phyloP scores from a whole-genome alignment of 2,113 vertebrate genomes.

The Cyprinodon tularosa region DNA sequence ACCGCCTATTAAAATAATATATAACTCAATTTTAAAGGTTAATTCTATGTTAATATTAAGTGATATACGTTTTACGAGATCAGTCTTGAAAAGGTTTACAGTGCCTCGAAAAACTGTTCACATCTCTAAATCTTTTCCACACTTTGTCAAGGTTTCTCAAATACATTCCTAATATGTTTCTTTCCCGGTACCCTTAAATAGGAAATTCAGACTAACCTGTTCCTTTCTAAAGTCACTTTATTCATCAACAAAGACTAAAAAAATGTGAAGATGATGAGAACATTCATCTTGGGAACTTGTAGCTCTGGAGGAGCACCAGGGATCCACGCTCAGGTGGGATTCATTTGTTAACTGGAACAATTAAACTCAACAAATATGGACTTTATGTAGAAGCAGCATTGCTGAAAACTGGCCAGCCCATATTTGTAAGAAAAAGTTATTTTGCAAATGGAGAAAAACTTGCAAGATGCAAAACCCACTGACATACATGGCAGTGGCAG shows the following conservation, averaged over 20 bases:
- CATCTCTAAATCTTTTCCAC: background rate
- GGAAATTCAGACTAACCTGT: no score
- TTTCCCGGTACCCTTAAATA: no score
- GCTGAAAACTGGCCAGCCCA: background rate
- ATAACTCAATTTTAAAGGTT: conserved; percentile 26
- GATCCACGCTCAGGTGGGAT: no score
- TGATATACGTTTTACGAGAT: background rate
- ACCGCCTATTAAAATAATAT: conserved; percentile 33
- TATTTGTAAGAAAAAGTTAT: no score
- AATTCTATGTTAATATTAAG: conserved; percentile 21
- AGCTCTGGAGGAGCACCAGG: no score
- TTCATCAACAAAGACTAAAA: no score
- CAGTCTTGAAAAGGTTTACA: background rate
- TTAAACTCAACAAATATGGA: no score
- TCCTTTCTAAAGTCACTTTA: no score
- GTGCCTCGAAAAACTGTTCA: background rate
- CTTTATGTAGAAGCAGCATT: background rate
- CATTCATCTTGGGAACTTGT: no score
- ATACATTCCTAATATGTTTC: no score
- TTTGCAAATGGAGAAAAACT: background rate
- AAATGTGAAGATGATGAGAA: no score
- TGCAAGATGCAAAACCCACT: background rate
- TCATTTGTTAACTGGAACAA: background rate
- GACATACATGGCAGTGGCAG: background rate
- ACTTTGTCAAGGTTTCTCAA: background rate